Evolutionary conservation across 1,140 invertebrate species (phyloP), one percentile per base, ranked within the genome.

Genomic region (Plutomurus gul): DNA sequence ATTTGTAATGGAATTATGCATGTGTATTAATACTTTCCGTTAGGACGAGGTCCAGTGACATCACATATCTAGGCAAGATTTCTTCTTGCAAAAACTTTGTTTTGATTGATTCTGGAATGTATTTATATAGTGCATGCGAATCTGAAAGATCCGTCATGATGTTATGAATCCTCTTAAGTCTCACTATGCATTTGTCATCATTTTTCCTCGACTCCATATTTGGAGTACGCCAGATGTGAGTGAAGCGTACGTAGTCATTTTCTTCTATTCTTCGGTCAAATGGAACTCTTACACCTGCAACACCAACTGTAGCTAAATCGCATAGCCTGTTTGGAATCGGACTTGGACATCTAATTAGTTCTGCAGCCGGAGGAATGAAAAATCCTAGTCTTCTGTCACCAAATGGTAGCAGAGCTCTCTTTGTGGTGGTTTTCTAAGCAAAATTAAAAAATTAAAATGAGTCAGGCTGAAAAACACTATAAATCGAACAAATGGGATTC

Each of bases 11-110:
- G n/a, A n/a, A n/a, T n/a, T n/a, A n/a, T n/a, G n/a, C n/a, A n/a
- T n/a, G n/a, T n/a, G n/a, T n/a, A n/a, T n/a, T n/a, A n/a, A 33
- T 25, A 70, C 76, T 70, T 36, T 78, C 76, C 11, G 47, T 78
- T 0, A 78, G 43, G 27, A 70, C 76, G 4, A 78, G 27, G 18
- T 78, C 76, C 40, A 78, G 25, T 7, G 43, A 65, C 27, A 51
- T 49, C 11, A 73, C 46, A 47, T 78, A 78, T 10, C 65, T 10
- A 20, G 39, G 20, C 30, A 78, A 33, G n/a, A 78, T 78, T 22
- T 30, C 60, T 27, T 73, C 25, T 43, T 47, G 70, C 6, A 78
- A n/a, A 18, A 73, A 73, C 20, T 40, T 73, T 18, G 71, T 30
- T 22, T 43, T 73, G 37, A 43, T 40, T 1, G 37, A 40, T 20